These are phyloP conservation scores for Ctena decussata DNA, from an alignment of 2,888 invertebrate species.

Conservation along the genomic window DNA sequence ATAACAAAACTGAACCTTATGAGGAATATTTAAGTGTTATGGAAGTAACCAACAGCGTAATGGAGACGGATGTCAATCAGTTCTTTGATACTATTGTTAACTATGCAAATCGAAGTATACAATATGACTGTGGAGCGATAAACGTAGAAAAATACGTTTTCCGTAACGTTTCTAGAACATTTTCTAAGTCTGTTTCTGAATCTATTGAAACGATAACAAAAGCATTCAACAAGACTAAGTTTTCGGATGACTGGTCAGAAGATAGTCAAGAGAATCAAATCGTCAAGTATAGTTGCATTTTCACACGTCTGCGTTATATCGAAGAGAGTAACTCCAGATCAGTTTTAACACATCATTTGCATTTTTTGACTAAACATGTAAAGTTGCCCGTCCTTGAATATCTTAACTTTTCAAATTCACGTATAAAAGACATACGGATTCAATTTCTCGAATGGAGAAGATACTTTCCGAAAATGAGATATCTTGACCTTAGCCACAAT, in stretches of 20 bases:
- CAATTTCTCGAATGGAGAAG: conserved; percentile 59
- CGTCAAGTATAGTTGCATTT: conserved; percentile 29
- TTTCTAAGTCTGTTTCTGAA: background rate
- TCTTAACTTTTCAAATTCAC: conserved; percentile 59
- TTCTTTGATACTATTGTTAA: conserved; percentile 27
- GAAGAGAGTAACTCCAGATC: conserved; percentile 51
- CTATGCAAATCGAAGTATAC: conserved; percentile 38
- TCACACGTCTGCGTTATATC: conserved; percentile 31
- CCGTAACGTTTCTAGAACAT: conserved; percentile 40
- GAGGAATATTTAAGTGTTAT: conserved; percentile 40
- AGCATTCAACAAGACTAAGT: background rate
- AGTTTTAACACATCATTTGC: conserved; percentile 29
- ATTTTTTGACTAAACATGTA: conserved; percentile 44
- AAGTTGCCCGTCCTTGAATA: conserved; percentile 49
- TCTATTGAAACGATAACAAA: background rate
- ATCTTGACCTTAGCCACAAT: conserved; percentile 65
- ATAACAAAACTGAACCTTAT: conserved; percentile 19
- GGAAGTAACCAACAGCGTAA: conserved; percentile 35
- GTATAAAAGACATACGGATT: conserved; percentile 26
- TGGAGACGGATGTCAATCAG: conserved; percentile 5
- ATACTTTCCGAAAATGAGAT: conserved; percentile 63
- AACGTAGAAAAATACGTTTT: conserved; percentile 37
- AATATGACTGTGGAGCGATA: conserved; percentile 54
- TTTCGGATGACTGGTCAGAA: conserved; percentile 35
- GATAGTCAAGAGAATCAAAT: conserved; percentile 43